phyloP scores from a whole-genome alignment of 2,113 vertebrate genomes.

The Microtus ochrogaster region DNA sequence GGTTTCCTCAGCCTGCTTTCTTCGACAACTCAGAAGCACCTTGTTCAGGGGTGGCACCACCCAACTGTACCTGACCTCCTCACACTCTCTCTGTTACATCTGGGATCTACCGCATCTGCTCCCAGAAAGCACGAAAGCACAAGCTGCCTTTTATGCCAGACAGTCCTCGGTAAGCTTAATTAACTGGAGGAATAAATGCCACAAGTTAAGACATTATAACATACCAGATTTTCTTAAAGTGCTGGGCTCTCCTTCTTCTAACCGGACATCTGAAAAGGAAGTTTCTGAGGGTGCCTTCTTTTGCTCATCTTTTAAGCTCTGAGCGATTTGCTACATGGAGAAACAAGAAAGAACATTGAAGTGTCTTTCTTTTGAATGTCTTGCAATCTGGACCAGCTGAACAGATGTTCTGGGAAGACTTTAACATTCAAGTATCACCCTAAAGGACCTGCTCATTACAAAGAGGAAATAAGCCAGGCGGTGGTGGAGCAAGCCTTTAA shows the following conservation, averaged over 20 bases:
- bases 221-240: constrained; percentile 91
- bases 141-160: constrained; percentile 14
- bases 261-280: constrained; percentile 92
- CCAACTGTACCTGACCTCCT: background rate
- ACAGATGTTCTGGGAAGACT: constrained; percentile 1
- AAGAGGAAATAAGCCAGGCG: background rate
- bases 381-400: constrained; percentile 1
- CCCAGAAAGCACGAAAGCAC: background rate
- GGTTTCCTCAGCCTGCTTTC: background rate
- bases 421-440: background rate
- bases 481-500: background rate
- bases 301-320: constrained; percentile 97
- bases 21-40: background rate
- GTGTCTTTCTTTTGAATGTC: background rate
- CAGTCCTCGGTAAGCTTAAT: background rate
- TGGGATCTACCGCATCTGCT: background rate
- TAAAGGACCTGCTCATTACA: background rate
- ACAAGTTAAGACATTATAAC: constrained; percentile 36
- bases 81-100: background rate
- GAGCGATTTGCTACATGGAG: constrained; percentile 93
- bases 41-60: background rate
- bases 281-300: constrained; percentile 89
- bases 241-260: constrained; percentile 90
- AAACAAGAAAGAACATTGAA: constrained; percentile 61
- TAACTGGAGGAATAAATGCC: constrained; percentile 14